phyloP scores from a whole-genome alignment of 2,113 vertebrate genomes.

The Lagopus muta region DNA sequence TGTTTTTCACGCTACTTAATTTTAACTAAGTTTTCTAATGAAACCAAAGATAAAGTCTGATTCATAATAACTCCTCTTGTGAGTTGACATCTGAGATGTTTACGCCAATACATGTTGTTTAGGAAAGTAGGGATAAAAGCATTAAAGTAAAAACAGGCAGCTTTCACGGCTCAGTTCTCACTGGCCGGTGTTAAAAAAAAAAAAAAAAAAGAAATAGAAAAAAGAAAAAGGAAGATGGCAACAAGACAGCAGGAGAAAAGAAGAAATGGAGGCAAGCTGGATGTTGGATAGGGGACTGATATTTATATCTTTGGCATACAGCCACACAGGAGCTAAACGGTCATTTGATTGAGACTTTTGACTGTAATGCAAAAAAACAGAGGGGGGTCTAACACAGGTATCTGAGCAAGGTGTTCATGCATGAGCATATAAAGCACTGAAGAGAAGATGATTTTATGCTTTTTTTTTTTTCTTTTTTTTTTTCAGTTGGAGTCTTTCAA shows the following conservation, averaged over 20 bases:
- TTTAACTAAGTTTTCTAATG: neutral
- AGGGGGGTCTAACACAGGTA: neutral
- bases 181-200: neutral
- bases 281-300: neutral
- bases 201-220: no score
- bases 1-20: neutral
- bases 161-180: neutral
- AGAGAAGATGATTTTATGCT: neutral
- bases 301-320: neutral
- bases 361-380: conserved; percentile 39
- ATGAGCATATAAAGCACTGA: neutral
- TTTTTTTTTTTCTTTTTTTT: neutral
- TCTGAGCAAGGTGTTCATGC: neutral
- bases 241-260: neutral
- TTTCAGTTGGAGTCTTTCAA: neutral
- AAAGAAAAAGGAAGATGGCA: neutral
- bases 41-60: neutral
- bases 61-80: neutral
- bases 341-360: conserved; percentile 51
- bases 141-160: neutral
- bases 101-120: neutral
- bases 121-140: neutral
- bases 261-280: neutral
- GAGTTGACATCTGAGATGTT: neutral
- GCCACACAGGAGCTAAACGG: neutral